Percentiles rank a stretch among this genome's conserved stretches.
These are phyloP conservation scores for Numida meleagris DNA, from an alignment of 2,113 vertebrate genomes.

Conservation along the genomic window DNA sequence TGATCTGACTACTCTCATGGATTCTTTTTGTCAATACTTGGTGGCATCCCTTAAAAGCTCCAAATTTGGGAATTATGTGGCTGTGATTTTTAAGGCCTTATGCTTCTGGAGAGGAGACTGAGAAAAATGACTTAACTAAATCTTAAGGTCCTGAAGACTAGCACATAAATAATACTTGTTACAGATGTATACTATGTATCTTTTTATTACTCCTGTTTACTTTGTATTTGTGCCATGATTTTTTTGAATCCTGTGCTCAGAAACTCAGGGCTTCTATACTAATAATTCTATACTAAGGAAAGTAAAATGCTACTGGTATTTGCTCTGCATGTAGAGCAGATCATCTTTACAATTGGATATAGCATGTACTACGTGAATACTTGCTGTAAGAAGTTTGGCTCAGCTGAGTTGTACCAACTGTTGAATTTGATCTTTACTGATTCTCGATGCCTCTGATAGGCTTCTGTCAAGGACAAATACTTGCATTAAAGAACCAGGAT, in stretches of 20 bases:
- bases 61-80: not conserved
- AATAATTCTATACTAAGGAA: not conserved
- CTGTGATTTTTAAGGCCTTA: not conserved
- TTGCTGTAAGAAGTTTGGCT: not conserved
- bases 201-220: not conserved
- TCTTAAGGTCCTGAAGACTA: not conserved
- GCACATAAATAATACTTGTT: not conserved
- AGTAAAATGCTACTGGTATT: not conserved
- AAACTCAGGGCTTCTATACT: not conserved
- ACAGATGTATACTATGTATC: not conserved
- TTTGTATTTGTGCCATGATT: not conserved
- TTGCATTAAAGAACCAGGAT: not conserved
- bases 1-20: not conserved
- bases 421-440: not conserved
- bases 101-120: not conserved
- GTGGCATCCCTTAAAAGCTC: not conserved
- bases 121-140: not conserved
- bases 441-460: not conserved
- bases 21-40: not conserved
- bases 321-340: not conserved
- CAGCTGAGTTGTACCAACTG: not conserved
- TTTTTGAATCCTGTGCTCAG: not conserved
- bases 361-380: not conserved
- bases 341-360: fast-evolving
- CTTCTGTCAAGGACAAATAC: not conserved